These are phyloP conservation scores for Drosophila hydei DNA, from an alignment of 1,140 invertebrate genomes.

Conservation along the genomic window DNA sequence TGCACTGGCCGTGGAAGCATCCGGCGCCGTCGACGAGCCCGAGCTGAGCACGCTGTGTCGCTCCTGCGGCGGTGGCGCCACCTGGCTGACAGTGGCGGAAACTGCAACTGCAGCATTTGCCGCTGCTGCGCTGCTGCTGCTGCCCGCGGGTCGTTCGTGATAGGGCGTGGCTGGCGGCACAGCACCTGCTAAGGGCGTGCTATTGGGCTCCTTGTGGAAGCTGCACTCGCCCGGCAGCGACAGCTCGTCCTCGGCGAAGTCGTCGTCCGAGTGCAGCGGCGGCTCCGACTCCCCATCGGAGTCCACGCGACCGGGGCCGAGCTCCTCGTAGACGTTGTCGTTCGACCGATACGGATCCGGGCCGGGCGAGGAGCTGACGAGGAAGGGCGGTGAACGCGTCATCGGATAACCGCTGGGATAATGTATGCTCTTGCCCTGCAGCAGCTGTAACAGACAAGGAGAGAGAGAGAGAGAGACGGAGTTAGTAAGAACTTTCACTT, in stretches of 20 bases:
- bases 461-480: conserved; percentile 14
- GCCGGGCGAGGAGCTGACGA: conserved; percentile 88
- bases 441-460: conserved; percentile 86
- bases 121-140: conserved; percentile 38
- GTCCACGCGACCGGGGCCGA: conserved; percentile 85
- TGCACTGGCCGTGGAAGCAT: conserved; percentile 69
- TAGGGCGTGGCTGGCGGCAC: conserved; percentile 83
- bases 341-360: conserved; percentile 88
- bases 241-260: conserved; percentile 89
- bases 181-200: conserved; percentile 37
- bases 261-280: conserved; percentile 87
- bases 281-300: conserved; percentile 87
- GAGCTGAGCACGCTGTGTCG: conserved; percentile 80
- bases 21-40: conserved; percentile 70
- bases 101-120: conserved; percentile 18
- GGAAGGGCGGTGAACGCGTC: conserved; percentile 85
- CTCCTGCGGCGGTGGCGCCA: conserved; percentile 67
- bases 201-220: conserved; percentile 79
- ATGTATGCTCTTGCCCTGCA: conserved; percentile 87
- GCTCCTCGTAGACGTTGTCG: conserved; percentile 89
- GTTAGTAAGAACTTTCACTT: conserved; percentile 16
- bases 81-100: conserved; percentile 51
- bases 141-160: conserved; percentile 79
- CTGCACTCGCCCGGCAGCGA: conserved; percentile 86
- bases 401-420: conserved; percentile 86